These are phyloP conservation scores for Halisarca cf. caerulea DNA, from an alignment of 37 sponge, comb jelly and placozoan genomes.

Conservation along the genomic window DNA sequence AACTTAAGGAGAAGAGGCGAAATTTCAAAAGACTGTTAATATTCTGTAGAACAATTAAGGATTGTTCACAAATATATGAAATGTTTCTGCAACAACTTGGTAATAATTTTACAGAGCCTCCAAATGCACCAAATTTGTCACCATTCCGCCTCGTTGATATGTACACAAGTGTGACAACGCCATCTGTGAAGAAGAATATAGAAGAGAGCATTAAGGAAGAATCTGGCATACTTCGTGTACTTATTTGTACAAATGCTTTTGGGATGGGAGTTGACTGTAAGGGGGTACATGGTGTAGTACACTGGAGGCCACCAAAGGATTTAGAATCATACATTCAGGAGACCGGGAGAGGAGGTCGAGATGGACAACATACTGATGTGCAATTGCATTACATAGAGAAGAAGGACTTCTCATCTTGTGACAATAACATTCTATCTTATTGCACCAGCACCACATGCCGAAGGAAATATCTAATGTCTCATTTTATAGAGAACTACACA, in stretches of 20 bases:
- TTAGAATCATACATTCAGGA: constrained; percentile 13
- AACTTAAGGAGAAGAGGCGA: constrained; percentile 9
- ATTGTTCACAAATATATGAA: constrained; percentile 16
- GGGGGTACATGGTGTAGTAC: constrained; percentile 16
- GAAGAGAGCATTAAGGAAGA: constrained; percentile 24
- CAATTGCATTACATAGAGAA: not conserved
- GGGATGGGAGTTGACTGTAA: constrained; percentile 39
- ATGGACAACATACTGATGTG: not conserved
- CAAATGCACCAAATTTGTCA: constrained; percentile 27
- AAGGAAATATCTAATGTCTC: constrained; percentile 5
- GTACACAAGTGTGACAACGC: constrained; percentile 38
- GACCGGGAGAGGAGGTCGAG: constrained; percentile 20
- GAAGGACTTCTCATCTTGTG: not conserved
- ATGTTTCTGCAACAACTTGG: not conserved
- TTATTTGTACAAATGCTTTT: constrained; percentile 25
- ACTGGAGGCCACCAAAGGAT: constrained; percentile 31
- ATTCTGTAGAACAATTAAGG: constrained; percentile 18
- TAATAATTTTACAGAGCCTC: constrained; percentile 16
- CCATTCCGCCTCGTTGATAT: constrained; percentile 34
- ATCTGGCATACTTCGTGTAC: constrained; percentile 22
- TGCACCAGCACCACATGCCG: not conserved
- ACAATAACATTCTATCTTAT: not conserved
- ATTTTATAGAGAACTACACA: not conserved
- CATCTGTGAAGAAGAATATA: constrained; percentile 20
- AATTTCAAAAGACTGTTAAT: constrained; percentile 21